Conservation (phyloP, 1,140 invertebrate genomes). For the Himalopsyche phryganea region DNA sequence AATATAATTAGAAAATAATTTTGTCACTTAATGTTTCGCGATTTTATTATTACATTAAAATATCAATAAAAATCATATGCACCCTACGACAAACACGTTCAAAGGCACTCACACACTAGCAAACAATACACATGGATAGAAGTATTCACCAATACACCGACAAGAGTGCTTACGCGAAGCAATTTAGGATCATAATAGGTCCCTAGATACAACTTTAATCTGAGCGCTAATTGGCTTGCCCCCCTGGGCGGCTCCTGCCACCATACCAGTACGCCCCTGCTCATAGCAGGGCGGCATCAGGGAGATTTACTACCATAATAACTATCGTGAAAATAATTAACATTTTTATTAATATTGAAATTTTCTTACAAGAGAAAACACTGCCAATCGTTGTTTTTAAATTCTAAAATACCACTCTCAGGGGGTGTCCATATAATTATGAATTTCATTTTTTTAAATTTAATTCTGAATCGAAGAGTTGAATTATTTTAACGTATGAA, state of each 20-base stretch:
- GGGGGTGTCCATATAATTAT: neutral
- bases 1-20: no score
- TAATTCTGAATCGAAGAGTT: no score
- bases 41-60: no score
- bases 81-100: neutral
- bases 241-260: neutral
- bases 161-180: slow-evolving; percentile 8
- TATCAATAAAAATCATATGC: neutral
- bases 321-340: neutral
- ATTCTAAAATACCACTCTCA: neutral
- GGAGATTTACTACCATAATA: no score
- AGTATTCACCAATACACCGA: neutral
- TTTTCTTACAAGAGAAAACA: neutral
- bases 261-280: neutral
- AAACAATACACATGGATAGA: neutral
- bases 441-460: no score
- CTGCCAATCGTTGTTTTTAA: neutral
- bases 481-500: no score
- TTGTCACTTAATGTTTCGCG: no score
- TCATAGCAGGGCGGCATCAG: neutral
- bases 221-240: slow-evolving; percentile 33
- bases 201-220: slow-evolving; percentile 35
- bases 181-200: slow-evolving; percentile 35
- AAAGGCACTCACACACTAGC: neutral
- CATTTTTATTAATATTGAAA: neutral